These are phyloP conservation scores for Wiebesia pumilae DNA, from an alignment of 1,140 invertebrate species.

Conservation along the genomic window DNA sequence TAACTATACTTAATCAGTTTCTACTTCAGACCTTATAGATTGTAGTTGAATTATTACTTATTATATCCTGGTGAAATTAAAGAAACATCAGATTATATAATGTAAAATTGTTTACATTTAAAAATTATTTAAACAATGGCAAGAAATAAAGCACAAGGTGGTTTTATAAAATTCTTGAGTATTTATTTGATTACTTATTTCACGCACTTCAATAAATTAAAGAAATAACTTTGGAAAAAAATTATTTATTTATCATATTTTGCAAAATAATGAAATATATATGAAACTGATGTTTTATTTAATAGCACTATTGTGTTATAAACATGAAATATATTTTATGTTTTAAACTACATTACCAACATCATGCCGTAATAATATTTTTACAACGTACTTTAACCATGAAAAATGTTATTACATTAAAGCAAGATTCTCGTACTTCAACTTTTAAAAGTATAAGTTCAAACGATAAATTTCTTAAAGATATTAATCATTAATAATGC, in stretches of 20 bases:
- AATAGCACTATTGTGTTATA: neutral
- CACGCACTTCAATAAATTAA: too few species aligned
- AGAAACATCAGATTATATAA: too few species aligned
- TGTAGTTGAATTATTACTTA: too few species aligned
- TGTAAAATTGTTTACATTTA: neutral
- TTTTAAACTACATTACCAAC: neutral
- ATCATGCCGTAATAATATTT: neutral
- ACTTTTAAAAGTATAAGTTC: neutral
- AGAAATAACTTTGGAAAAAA: neutral
- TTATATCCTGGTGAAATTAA: too few species aligned
- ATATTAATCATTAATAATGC: neutral
- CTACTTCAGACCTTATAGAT: too few species aligned
- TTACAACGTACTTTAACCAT: constrained; percentile 4
- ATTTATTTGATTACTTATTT: too few species aligned
- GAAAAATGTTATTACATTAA: neutral
- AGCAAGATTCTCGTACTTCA: neutral
- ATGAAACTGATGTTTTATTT: neutral
- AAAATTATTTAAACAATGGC: neutral
- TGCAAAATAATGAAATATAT: neutral
- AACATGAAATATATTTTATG: neutral
- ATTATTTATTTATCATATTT: neutral
- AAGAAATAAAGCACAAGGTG: neutral
- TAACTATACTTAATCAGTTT: too few species aligned
- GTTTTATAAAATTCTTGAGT: too few species aligned
- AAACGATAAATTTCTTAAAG: neutral